Base-by-base conservation (phyloP, 2,113 vertebrate genomes). In the pig (Sus scrofa) region DNA sequence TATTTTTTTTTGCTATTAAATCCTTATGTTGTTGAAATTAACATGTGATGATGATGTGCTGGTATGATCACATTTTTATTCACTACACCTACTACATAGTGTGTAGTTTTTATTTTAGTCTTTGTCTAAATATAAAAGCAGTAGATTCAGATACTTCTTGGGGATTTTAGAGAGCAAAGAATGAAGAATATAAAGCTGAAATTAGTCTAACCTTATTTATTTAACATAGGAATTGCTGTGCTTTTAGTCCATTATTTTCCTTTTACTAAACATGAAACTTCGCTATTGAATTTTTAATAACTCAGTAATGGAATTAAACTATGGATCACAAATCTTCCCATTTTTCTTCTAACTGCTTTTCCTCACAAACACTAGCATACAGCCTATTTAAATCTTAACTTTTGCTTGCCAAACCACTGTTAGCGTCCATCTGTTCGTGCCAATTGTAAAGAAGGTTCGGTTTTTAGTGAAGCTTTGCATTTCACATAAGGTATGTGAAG, bases 341-440 rank as follows among this genome's bases (percentile, higher is more conserved):
- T 98, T 95, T 95, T 98, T 95, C 71, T 98, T 92, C 96, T 98
- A 96, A 98, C 96, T 96, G 97, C 97, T 97, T 98, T 96, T 98
- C 77, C 87, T 98, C 97, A 92, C 95, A 96, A 97, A 98, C 93
- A 95, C 94, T 97, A 98, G 96, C 98, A 98, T 97, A 97, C 93
- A 98, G 96, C 95, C 97, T 98, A 98, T 98, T 98, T 97, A 98
- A 98, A 98, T 98, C 96, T 88, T 98, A 96, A 98, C 98, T 98
- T 98, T 97, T 95, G 98, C 97, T 98, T 98, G 98, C 98, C 98
- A 98, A 99, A 98, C 98, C 98, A 95, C 98, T 98, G 98, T 98
- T 98, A 97, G 98, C 97, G 83, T 99, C 99, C 99, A 99, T 99
- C 99, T 99, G 99, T 99, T 99, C 98, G 96, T 99, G 98, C 98